Evolutionary conservation across 1,140 invertebrate species (phyloP).

Genomic region (Venturia canescens): DNA sequence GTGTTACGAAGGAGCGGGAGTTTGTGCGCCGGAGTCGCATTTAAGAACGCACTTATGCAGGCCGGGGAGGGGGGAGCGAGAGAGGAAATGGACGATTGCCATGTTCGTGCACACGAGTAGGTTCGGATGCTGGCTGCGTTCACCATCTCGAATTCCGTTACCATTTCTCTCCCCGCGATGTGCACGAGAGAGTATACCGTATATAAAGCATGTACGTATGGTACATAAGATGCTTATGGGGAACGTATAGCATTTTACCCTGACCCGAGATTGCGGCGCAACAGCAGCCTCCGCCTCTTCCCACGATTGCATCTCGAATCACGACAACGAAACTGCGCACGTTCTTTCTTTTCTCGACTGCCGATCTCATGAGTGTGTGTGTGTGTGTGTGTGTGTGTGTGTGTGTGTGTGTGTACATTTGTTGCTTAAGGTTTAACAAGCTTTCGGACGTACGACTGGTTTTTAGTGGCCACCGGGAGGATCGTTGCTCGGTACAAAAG

Average conservation of each 20-base stretch:
- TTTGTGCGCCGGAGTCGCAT: background rate
- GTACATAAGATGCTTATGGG: conserved; percentile 14
- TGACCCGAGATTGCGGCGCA: conserved; percentile 29
- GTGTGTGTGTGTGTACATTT: background rate
- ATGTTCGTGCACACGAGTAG: conserved; percentile 57
- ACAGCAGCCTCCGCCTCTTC: conserved; percentile 35
- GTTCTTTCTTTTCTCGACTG: conserved; percentile 24
- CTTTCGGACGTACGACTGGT: conserved; percentile 3
- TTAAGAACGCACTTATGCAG: background rate
- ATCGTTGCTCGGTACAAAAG: background rate
- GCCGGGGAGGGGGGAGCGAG: background rate
- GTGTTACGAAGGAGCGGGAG: conserved; percentile 24
- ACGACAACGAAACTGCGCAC: conserved; percentile 34
- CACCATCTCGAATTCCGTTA: conserved; percentile 56
- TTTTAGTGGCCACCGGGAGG: background rate
- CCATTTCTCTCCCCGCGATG: conserved; percentile 51
- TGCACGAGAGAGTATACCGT: conserved; percentile 29
- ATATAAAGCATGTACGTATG: background rate
- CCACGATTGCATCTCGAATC: conserved; percentile 42
- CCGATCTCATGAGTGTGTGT: background rate
- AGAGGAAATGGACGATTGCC: conserved; percentile 62
- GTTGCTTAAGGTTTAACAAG: background rate
- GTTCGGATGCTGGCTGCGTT: conserved; percentile 56
- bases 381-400: background rate
- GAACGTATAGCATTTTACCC: conserved; percentile 30